Conservation (phyloP, 2,797 vertebrate genomes). For the Enteromius radiatus region DNA sequence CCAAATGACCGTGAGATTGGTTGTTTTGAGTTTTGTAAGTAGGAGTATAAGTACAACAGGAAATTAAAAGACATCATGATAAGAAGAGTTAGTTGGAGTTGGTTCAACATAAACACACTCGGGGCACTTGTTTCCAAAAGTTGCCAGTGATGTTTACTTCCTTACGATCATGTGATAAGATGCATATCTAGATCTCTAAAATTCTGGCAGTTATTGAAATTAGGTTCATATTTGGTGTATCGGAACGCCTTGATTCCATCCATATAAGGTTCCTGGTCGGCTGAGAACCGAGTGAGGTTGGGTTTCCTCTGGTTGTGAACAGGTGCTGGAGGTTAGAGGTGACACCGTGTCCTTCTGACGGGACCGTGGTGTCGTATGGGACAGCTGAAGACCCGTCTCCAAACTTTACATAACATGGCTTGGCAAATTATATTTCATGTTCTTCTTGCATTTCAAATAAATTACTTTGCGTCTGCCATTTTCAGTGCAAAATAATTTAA, state of each 20-base stretch:
- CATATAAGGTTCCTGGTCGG: not conserved
- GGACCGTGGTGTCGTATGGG: conserved; percentile 53
- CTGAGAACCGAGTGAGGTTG: not conserved
- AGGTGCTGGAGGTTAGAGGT: conserved; percentile 47
- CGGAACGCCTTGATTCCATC: not conserved
- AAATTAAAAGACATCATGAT: conserved; percentile 11
- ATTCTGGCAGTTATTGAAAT: not conserved
- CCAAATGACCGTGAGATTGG: conserved; percentile 3
- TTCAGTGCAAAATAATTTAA: too few species aligned
- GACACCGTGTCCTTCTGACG: conserved; percentile 48
- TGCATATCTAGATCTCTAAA: not conserved
- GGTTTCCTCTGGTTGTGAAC: conserved; percentile 48
- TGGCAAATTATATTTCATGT: too few species aligned
- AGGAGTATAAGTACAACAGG: conserved; percentile 7
- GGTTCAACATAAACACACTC: conserved; percentile 20
- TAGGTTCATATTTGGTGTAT: not conserved
- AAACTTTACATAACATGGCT: not conserved
- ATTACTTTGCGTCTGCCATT: too few species aligned
- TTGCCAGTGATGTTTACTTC: not conserved
- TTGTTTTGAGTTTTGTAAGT: conserved; percentile 6
- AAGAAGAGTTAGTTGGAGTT: conserved; percentile 4
- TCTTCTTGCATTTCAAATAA: too few species aligned
- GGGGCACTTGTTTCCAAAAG: not conserved
- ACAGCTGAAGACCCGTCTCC: conserved; percentile 67
- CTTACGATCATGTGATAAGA: not conserved